Base-by-base conservation (phyloP, 53 echinoderm and acorn worm species). In the Luidia sarsii region DNA sequence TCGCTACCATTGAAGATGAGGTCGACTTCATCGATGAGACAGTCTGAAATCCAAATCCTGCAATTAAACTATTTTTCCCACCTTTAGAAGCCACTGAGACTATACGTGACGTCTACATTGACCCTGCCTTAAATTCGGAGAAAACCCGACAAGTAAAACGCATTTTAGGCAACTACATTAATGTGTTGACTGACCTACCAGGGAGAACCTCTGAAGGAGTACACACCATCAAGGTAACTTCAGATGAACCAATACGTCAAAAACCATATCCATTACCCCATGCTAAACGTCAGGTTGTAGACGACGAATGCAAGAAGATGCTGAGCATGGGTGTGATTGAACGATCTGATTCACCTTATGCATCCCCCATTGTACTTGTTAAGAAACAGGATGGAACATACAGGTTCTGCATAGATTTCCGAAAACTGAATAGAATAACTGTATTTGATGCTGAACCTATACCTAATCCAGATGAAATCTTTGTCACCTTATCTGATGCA, bases 361-460 rank as follows among this genome's bases (percentile, higher is more conserved):
- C 82, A 2, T 65, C 66, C 1, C 82, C 82, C 2, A 24, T 80
- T 13, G 80, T 80, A 32, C 33, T 60, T 19, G 80, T 80, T 0
- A 25, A 60, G 59, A 80, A 80, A 24, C 23, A 36, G n/a, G 80
- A 80, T 45, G 39, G 56, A 16, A 69, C 51, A 7, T 28, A 30
- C 6, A 65, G 82, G 19, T 68, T 67, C 36, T 82, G 82, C 28
- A 39, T 82, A 2, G 68, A 82, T 38, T 68, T 68, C 39, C 37
- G 68, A 13, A 53, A 36, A 23, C 20, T 66, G 2, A 82, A 82
- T 39, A 27, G 39, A n/a, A 33, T 60, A 1, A 50, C 70, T 7
- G 32, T 70, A 16, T 83, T 83, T 19, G 83, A 83, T 70, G 67
- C 83, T 0, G 70, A 70, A 11, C 83, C 70, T 0, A 46, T 83